These are phyloP conservation scores for Tetheella fluctuosa DNA, from an alignment of 2,888 invertebrate genomes.

Conservation along the genomic window DNA sequence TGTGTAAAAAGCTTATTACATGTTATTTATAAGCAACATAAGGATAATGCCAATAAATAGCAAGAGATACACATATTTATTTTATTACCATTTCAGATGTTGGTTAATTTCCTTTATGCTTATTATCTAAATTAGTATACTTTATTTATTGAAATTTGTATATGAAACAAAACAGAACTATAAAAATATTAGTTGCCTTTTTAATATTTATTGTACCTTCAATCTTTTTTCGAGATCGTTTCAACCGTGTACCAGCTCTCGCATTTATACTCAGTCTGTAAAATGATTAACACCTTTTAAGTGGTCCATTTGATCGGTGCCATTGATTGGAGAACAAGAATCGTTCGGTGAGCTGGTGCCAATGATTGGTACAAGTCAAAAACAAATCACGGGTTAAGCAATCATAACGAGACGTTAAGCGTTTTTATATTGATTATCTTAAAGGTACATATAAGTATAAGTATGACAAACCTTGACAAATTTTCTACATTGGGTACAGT, in stretches of 20 bases:
- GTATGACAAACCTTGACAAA: not conserved
- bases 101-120: too few species aligned
- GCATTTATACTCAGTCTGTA: slow-evolving; percentile 37
- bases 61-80: not conserved
- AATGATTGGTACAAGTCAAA: slow-evolving; percentile 21
- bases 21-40: not conserved
- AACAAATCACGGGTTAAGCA: slow-evolving; percentile 4
- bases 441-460: too few species aligned
- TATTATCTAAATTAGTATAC: too few species aligned
- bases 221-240: slow-evolving; percentile 11
- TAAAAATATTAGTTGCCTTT: not conserved
- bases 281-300: slow-evolving; percentile 64
- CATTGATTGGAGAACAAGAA: slow-evolving; percentile 40
- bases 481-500: not conserved
- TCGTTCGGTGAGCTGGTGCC: slow-evolving; percentile 28
- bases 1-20: slow-evolving; percentile 1
- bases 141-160: too few species aligned
- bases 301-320: slow-evolving; percentile 58
- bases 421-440: too few species aligned
- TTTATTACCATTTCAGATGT: not conserved
- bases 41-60: not conserved
- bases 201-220: slow-evolving; percentile 5
- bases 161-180: too few species aligned
- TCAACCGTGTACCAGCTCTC: slow-evolving; percentile 11
- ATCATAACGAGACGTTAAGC: too few species aligned